Percentiles rank a stretch among this genome's conserved stretches.
These are phyloP conservation scores for Eudyptes chrysolophus DNA, from an alignment of 2,113 vertebrate genomes.

Conservation along the genomic window DNA sequence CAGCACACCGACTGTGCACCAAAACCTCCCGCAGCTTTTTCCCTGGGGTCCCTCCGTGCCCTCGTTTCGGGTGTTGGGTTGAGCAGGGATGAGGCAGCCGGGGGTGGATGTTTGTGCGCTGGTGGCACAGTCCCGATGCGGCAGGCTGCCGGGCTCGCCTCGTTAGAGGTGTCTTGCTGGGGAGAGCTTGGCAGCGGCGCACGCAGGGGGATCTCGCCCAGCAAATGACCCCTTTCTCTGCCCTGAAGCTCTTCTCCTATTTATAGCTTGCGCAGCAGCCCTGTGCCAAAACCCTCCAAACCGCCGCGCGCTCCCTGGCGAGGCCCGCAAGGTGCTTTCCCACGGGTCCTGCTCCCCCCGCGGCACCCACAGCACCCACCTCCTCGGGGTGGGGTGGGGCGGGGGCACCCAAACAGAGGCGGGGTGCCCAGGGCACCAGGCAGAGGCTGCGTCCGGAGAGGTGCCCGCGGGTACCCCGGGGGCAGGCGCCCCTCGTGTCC, in stretches of 20 bases:
- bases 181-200: neutral
- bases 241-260: neutral
- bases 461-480: neutral
- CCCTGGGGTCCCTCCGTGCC: neutral
- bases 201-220: neutral
- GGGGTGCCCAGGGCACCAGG: neutral
- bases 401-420: too few species aligned
- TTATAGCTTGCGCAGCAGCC: neutral
- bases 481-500: too few species aligned
- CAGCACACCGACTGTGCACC: neutral
- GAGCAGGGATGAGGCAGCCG: neutral
- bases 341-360: neutral
- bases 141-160: neutral
- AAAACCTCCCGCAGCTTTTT: neutral
- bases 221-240: neutral
- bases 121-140: accelerated
- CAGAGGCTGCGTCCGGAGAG: too few species aligned
- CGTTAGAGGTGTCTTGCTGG: neutral
- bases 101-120: neutral
- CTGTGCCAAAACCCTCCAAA: neutral
- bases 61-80: neutral
- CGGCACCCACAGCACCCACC: neutral
- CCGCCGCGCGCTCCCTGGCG: too few species aligned
- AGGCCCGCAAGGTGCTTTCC: neutral
- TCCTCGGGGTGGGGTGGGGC: too few species aligned